Conservation (phyloP, 2,797 vertebrate species). For the Molothrus ater region DNA sequence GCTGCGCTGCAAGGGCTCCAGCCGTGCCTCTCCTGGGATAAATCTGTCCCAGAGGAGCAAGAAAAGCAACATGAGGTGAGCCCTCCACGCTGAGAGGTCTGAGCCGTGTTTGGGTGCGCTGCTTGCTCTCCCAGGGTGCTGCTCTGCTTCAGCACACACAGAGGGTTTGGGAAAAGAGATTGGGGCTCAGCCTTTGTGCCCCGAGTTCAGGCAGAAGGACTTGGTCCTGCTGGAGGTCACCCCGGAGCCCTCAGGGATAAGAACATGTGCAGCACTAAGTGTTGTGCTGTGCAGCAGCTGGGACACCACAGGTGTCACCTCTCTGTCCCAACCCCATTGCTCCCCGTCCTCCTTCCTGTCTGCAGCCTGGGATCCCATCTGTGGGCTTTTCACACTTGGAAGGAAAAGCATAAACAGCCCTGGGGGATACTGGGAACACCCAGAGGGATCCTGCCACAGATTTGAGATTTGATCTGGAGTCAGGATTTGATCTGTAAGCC, state of each 20-base stretch:
- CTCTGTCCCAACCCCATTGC: neutral
- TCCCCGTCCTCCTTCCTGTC: neutral
- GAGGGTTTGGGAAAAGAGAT: neutral
- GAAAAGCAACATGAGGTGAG: neutral
- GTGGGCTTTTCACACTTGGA: neutral
- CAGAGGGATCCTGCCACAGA: neutral
- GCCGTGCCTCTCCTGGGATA: accelerated
- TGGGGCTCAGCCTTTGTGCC: neutral
- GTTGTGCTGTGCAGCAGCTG: neutral
- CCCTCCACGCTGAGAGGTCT: neutral
- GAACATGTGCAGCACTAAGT: accelerated
- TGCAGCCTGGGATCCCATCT: neutral
- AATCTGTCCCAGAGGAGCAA: accelerated
- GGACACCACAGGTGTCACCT: neutral
- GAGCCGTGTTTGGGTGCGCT: neutral
- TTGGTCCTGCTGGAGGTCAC: neutral
- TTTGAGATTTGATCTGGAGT: neutral
- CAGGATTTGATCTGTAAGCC: neutral
- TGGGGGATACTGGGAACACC: neutral
- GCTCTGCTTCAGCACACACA: neutral
- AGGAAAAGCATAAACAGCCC: neutral
- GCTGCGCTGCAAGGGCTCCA: neutral
- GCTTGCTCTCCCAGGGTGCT: neutral
- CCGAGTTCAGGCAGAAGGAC: neutral
- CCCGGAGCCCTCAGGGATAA: accelerated